Evolutionary conservation across 2,113 vertebrate genomes (phyloP).

Genomic region (Pomatorhinus ruficollis): DNA sequence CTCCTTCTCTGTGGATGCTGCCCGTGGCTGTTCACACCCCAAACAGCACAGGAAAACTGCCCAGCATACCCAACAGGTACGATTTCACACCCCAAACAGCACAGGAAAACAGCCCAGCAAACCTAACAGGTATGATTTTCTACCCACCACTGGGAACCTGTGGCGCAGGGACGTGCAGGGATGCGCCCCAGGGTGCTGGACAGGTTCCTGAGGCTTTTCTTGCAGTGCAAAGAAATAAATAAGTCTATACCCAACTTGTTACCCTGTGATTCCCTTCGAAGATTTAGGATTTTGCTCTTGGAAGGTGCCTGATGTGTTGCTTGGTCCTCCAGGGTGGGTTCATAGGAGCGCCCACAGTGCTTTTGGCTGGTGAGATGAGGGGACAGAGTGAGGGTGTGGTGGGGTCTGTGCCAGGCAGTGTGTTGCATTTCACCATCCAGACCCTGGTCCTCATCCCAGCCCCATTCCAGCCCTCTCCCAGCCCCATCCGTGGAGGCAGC

Average conservation of each 20-base stretch:
- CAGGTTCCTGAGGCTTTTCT: not conserved
- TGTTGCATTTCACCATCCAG: not conserved
- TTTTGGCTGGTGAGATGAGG: not conserved
- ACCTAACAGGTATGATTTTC: not conserved
- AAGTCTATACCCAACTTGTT: accelerated
- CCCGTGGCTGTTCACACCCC: not conserved
- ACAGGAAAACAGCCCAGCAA: not conserved
- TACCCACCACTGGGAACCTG: accelerated
- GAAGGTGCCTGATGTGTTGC: accelerated
- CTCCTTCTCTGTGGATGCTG: not conserved
- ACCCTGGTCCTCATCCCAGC: not conserved
- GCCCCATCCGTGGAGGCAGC: not conserved
- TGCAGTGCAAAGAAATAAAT: not conserved
- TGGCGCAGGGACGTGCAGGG: accelerated
- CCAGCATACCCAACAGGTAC: not conserved
- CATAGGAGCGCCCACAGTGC: accelerated
- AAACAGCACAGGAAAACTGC: accelerated
- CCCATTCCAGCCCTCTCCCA: not conserved
- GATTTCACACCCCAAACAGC: not conserved
- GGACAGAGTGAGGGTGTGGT: not conserved
- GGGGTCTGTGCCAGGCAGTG: accelerated
- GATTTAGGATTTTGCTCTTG: not conserved
- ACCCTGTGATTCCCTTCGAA: not conserved
- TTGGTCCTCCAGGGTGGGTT: not conserved
- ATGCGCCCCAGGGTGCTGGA: not conserved